Conservation (phyloP, 1,140 invertebrate species). For the Cherax quadricarinatus region DNA sequence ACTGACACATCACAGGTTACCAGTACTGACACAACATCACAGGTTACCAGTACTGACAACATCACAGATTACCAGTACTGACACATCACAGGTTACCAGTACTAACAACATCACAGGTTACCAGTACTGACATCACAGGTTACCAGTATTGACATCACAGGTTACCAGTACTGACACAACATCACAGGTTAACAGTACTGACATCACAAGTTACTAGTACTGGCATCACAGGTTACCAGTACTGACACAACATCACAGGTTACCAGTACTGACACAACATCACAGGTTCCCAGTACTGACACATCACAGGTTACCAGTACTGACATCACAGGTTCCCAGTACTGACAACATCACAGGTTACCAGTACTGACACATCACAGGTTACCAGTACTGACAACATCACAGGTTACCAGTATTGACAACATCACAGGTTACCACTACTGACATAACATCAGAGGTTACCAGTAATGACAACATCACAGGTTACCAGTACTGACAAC, state of each 20-base stretch:
- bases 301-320: not conserved
- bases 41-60: no score
- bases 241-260: no score
- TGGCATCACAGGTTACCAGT: not conserved
- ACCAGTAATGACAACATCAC: no score
- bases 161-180: no score
- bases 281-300: not conserved
- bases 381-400: not conserved
- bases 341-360: not conserved
- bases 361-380: not conserved
- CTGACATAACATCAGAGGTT: not conserved
- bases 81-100: no score
- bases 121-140: not conserved
- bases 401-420: not conserved
- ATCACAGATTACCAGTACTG: no score
- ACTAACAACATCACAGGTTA: no score
- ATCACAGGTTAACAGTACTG: not conserved
- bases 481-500: not conserved
- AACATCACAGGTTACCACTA: not conserved
- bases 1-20: no score
- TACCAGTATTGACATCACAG: not conserved
- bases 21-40: no score
- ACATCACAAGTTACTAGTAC: no score
- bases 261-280: no score
- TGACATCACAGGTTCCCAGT: not conserved